These are phyloP conservation scores for Dendrolimus punctatus DNA, from an alignment of 1,140 invertebrate species.

Conservation along the genomic window DNA sequence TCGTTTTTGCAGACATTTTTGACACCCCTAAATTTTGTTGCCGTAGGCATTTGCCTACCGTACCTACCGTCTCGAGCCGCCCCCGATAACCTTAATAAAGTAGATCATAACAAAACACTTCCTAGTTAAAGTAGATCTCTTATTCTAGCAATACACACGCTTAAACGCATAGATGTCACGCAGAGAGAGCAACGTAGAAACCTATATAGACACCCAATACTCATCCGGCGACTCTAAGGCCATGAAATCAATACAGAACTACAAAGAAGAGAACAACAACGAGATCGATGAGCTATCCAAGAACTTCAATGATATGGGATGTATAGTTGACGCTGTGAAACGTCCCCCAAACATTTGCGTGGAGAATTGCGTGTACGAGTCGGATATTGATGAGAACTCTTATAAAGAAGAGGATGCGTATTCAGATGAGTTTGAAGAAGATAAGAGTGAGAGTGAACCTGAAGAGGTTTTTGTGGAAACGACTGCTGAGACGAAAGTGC, in stretches of 20 bases:
- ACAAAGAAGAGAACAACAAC: constrained; percentile 63
- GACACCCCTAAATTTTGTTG: no score
- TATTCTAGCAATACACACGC: constrained; percentile 2
- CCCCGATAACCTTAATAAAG: no score
- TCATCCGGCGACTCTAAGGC: constrained; percentile 52
- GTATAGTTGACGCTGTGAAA: constrained; percentile 54
- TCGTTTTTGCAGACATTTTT: no score
- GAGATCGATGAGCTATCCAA: constrained; percentile 58
- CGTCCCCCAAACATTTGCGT: constrained; percentile 55
- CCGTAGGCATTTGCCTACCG: no score
- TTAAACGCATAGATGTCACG: constrained; percentile 37
- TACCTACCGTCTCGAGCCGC: no score
- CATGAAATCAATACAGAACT: constrained; percentile 38
- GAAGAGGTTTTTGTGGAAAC: constrained; percentile 18
- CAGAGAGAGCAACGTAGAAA: constrained; percentile 36
- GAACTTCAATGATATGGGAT: constrained; percentile 63
- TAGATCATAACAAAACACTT: no score
- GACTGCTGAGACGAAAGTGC: constrained; percentile 16
- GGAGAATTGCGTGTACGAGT: constrained; percentile 51
- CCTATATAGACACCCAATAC: constrained; percentile 36
- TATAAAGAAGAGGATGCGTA: constrained; percentile 46
- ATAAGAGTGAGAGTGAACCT: constrained; percentile 39
- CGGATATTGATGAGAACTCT: constrained; percentile 34
- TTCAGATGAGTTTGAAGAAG: constrained; percentile 68
- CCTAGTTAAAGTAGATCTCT: neutral